phyloP scores from a whole-genome alignment of 2,797 vertebrate species.

The Vireo griseus region DNA sequence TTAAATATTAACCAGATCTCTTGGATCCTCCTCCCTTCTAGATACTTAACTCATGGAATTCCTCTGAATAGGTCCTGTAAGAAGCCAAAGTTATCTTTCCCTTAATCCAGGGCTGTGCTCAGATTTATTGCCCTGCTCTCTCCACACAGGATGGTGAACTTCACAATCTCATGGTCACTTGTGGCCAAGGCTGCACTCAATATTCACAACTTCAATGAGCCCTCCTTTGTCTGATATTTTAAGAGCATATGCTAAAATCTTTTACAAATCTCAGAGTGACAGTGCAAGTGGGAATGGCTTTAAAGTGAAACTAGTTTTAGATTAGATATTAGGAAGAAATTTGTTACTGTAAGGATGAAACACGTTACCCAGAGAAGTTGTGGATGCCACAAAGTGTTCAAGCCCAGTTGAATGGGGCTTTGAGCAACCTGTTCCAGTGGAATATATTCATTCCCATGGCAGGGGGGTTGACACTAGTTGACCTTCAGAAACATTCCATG shows the following conservation, averaged over 20 bases:
- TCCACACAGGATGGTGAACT: background rate
- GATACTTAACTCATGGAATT: background rate
- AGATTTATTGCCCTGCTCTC: background rate
- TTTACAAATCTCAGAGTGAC: background rate
- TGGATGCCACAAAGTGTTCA: background rate
- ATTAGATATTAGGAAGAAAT: background rate
- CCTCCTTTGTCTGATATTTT: background rate
- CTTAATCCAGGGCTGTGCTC: background rate
- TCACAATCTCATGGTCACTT: background rate
- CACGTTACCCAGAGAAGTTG: background rate
- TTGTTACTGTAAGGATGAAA: accelerated
- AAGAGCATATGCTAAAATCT: background rate
- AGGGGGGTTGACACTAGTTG: background rate
- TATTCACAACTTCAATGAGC: background rate
- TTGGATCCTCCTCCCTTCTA: background rate
- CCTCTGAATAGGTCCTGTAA: background rate
- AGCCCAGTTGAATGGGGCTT: background rate
- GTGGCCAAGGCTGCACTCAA: background rate
- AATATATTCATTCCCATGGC: background rate
- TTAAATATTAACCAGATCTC: background rate
- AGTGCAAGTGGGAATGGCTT: background rate
- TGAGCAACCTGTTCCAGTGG: background rate
- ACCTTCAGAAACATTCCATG: background rate
- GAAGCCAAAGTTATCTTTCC: background rate
- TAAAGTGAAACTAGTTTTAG: background rate